Conservation (phyloP, 35 echinoderm and acorn worm species). For the Heliocidaris erythrogramma region DNA sequence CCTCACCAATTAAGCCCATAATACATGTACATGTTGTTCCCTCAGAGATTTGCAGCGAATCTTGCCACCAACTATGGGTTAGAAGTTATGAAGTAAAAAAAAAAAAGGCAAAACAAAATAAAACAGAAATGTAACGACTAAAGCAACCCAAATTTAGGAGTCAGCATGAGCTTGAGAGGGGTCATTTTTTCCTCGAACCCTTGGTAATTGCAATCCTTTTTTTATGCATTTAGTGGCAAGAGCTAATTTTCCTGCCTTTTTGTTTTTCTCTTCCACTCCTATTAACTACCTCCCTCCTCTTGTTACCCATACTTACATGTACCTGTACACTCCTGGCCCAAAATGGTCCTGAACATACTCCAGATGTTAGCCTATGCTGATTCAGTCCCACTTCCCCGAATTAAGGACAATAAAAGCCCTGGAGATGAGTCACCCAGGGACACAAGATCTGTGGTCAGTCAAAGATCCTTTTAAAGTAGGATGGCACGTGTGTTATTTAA, state of each 20-base stretch:
- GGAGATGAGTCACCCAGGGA: slow-evolving; percentile 52
- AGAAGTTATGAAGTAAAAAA: too few species aligned
- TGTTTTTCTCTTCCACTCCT: not conserved
- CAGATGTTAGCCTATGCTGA: slow-evolving; percentile 49
- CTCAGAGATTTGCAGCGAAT: too few species aligned
- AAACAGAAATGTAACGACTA: too few species aligned
- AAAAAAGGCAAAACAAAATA: too few species aligned
- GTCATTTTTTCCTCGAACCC: not conserved
- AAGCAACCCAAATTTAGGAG: not conserved
- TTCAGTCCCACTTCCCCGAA: slow-evolving; percentile 15
- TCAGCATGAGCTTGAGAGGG: not conserved
- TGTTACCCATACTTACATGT: not conserved
- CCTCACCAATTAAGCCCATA: not conserved
- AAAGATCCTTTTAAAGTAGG: not conserved
- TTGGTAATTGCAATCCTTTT: not conserved
- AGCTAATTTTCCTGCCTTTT: not conserved
- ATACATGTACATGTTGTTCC: too few species aligned
- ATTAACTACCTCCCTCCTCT: not conserved
- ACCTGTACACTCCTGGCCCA: not conserved
- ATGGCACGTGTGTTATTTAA: too few species aligned
- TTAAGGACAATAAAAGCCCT: slow-evolving; percentile 14
- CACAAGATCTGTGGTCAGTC: slow-evolving; percentile 58
- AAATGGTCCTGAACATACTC: not conserved
- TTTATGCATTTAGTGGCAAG: not conserved
- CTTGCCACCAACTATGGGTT: too few species aligned